Conservation (phyloP, 2,888 invertebrate genomes). For the Trissonchulus latispiculum region DNA sequence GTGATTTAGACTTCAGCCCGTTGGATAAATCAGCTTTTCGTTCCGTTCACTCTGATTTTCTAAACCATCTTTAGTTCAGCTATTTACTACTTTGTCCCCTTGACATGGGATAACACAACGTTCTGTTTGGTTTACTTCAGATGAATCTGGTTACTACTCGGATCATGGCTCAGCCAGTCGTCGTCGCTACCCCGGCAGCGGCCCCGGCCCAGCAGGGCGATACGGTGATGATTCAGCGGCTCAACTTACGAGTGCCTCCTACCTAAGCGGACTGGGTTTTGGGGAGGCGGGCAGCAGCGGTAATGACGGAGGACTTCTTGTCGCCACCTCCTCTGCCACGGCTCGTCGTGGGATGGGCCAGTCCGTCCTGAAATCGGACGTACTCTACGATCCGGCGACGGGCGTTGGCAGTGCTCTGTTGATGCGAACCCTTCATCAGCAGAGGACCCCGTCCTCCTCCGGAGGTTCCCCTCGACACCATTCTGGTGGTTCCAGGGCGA, state of each 20-base stretch:
- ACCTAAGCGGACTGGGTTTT: neutral
- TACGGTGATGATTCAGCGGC: neutral
- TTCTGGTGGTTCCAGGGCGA: neutral
- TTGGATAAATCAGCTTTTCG: no score
- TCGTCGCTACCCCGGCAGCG: neutral
- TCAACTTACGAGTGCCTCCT: neutral
- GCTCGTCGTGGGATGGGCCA: neutral
- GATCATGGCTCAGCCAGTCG: slow-evolving; percentile 16
- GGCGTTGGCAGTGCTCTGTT: neutral
- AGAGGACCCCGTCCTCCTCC: no score
- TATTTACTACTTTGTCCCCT: no score
- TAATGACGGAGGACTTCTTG: no score
- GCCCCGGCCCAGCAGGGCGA: neutral
- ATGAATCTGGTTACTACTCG: slow-evolving; percentile 21
- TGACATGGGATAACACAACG: no score
- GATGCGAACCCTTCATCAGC: neutral
- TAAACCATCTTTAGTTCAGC: no score
- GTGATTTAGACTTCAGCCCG: no score
- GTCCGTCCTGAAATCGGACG: neutral
- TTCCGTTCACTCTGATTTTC: no score
- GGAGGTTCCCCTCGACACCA: neutral
- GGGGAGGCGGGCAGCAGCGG: neutral
- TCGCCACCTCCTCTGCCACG: no score
- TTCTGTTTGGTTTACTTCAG: no score
- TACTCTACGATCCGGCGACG: neutral